Base-by-base conservation (phyloP, 2,113 vertebrate genomes). In the Aix galericulata region DNA sequence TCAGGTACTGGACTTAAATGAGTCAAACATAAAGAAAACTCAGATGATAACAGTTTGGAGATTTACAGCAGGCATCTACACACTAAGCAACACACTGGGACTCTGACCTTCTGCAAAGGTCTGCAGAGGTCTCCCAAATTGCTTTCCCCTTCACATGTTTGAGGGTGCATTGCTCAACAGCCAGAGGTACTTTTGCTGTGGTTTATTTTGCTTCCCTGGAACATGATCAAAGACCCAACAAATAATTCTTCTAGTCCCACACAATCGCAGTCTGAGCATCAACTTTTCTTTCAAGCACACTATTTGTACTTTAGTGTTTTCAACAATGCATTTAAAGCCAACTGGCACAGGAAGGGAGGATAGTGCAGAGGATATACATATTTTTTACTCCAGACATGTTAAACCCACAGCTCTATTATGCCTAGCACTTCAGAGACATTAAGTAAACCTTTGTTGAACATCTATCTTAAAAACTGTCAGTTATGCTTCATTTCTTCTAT, bases 381-480 rank as follows among this genome's bases (percentile, higher is more conserved):
- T 73, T 84, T 93, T 93, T 94, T 44, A 82, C 53, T 76, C 40
- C 53, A 93, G 58, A 87, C 58, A 52, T 8, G 48, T 86, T 89
- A 91, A 87, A 87, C 42, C 63, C 74, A 94, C 83, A 80, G 60
- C n/a, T 32, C 60, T 83, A 92, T 88, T 95, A 88, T 20, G 34
- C 66, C 78, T 92, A 76, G 78, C 32, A 72, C 78, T 93, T 76
- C 88, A 74, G 83, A 92, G 88, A 88, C 50, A 80, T 89, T 89
- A 92, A 86, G 44, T 44, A 83, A 97, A 79, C 72, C 86, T 82
- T 76, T 89, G 64, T 9, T 53, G 44, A 78, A 92, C 32, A 92
- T 92, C 66, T 85, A 56, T 96, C 86, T 92, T 91, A 74, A 94
- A 93, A 94, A 32, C 58, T 71, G 63, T 42, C 73, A 76, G 66